Evolutionary conservation across 2,797 vertebrate genomes (phyloP).

Genomic region (Spea hammondii): DNA sequence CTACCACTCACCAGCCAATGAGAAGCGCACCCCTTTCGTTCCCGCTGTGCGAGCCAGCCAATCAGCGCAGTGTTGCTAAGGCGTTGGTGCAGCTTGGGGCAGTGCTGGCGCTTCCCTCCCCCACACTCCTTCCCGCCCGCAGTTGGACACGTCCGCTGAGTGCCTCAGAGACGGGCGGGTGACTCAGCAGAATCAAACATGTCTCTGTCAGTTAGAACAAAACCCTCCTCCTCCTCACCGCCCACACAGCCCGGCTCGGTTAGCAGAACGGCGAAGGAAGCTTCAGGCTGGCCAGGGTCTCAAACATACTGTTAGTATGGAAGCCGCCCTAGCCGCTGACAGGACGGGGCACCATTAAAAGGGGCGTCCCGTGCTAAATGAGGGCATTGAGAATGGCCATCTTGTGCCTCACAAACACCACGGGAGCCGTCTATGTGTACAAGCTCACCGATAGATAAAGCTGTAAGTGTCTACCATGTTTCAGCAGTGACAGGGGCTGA

Average conservation of each 20-base stretch:
- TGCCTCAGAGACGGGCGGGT: constrained; percentile 47
- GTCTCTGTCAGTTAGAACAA: constrained; percentile 42
- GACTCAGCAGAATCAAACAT: constrained; percentile 52
- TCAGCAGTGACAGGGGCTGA: not conserved
- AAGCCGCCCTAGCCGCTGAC: not conserved
- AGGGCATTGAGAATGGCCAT: not conserved
- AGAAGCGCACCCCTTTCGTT: not conserved
- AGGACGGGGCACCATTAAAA: too few species aligned
- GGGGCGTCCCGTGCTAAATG: too few species aligned
- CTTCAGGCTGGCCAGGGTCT: not conserved
- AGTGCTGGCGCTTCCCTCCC: constrained; percentile 12
- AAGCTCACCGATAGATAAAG: constrained; percentile 5
- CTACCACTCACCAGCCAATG: constrained; percentile 16
- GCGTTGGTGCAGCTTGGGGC: constrained; percentile 45
- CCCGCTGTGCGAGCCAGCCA: constrained; percentile 45
- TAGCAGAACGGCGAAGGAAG: not conserved
- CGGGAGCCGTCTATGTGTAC: not conserved
- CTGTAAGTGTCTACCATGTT: not conserved
- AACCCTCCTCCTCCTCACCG: constrained; percentile 22
- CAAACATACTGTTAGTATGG: not conserved
- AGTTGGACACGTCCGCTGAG: constrained; percentile 51
- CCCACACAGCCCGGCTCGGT: constrained; percentile 30
- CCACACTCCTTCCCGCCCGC: constrained; percentile 22
- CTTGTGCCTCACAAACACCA: constrained; percentile 3
- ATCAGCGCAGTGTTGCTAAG: constrained; percentile 45